Evolutionary conservation across 2,113 vertebrate genomes (phyloP), one percentile per base, ranked within the genome.

Genomic region (Petroica traversi): DNA sequence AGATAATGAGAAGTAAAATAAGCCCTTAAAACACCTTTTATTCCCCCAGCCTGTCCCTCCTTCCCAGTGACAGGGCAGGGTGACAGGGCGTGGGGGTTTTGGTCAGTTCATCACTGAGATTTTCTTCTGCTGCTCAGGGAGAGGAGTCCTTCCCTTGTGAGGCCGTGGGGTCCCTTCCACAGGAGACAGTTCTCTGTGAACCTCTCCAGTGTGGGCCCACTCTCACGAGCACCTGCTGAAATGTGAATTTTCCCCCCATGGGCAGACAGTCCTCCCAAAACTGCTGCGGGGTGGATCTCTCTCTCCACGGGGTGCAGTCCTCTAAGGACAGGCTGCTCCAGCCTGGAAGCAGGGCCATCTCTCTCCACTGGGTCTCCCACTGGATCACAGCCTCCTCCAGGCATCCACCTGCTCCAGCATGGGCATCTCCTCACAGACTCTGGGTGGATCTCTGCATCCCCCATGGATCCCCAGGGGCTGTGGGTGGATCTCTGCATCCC

Each of bases 31-130:
- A 41, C 13, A 41, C 4, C 10, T 36, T 52, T 58, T n/a, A 9
- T 55, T 43, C 13, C 5, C 38, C 17, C 13, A 62, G 0, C 7
- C 26, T 5, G 13, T 83, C 22, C 5, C 6, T 54, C 48, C 11
- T 62, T 33, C 26, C 38, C 14, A 33, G 8, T 0, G 0, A 26
- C 8, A 52, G 13, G 1, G 0, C 66, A 71, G 55, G 19, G 23
- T n/a, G 41, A 11, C 78, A 48, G 23, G 19, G 11, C 2, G 0
- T 7, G 24, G 63, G n/a, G 19, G 4, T 20, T 40, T 67, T n/a
- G 23, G 29, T 49, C 43, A 29, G 14, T 69, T 81, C 7, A 6
- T n/a, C 19, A 49, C 34, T 4, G 7, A 48, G 23, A 9, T 28
- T 28, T 40, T n/a, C 11, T 40, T n/a, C 7, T 0, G 1, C 52